A percentile compares a stretch with the other conserved stretches of the same genome.
These are phyloP conservation scores for Taurulus bubalis DNA, from an alignment of 2,113 vertebrate genomes.

Conservation along the genomic window DNA sequence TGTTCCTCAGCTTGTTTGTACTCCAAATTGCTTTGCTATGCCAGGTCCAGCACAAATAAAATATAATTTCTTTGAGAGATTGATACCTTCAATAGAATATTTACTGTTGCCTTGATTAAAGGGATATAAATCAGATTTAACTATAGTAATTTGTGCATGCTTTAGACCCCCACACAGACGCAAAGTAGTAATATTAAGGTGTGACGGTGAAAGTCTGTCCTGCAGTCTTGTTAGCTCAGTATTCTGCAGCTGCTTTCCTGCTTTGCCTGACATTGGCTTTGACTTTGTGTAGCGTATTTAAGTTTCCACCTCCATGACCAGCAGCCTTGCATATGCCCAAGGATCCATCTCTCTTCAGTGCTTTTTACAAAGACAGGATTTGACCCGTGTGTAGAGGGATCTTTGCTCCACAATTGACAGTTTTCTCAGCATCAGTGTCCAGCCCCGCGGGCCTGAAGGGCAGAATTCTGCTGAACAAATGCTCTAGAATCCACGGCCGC, in stretches of 20 bases:
- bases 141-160: conserved; percentile 3
- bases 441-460: conserved; percentile 82
- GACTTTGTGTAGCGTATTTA: conserved; percentile 73
- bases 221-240: conserved; percentile 38
- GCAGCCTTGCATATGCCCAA: conserved; percentile 65
- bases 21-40: conserved; percentile 55
- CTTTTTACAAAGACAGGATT: conserved; percentile 77
- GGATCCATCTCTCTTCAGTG: conserved; percentile 72
- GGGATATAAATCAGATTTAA: conserved; percentile 21
- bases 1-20: conserved; percentile 60
- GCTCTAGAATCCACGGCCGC: conserved; percentile 86
- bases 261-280: conserved; percentile 61
- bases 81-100: conserved; percentile 22
- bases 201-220: conserved; percentile 9
- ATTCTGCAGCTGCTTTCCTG: conserved; percentile 51
- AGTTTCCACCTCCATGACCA: conserved; percentile 79
- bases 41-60: conserved; percentile 42
- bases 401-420: conserved; percentile 86
- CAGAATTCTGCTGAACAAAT: conserved; percentile 90
- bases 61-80: conserved; percentile 41
- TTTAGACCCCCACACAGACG: conserved; percentile 3
- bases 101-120: conserved; percentile 36
- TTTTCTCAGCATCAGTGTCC: conserved; percentile 92
- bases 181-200: conserved; percentile 16
- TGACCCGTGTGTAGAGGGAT: conserved; percentile 79